Conservation (phyloP, 2,888 invertebrate species). For the Hyalella azteca region DNA sequence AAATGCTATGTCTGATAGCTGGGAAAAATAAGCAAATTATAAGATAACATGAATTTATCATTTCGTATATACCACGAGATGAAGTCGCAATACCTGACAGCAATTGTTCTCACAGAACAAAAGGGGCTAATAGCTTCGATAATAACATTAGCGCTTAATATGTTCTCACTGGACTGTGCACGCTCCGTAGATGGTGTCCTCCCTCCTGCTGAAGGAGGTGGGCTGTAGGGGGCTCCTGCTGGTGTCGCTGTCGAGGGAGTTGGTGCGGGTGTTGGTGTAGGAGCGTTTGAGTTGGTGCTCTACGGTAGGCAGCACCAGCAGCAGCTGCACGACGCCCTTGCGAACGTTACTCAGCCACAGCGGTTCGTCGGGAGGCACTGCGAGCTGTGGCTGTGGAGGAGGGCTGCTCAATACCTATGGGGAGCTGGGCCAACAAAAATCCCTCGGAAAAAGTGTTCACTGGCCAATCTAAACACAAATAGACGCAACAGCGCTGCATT, state of each 20-base stretch:
- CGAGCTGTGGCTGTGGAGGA: not conserved
- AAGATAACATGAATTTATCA: no score
- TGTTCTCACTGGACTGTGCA: not conserved
- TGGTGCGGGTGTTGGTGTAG: conserved; percentile 10
- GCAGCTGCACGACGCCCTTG: not conserved
- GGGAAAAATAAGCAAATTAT: no score
- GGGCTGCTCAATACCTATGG: no score
- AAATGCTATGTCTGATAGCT: no score
- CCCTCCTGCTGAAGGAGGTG: not conserved
- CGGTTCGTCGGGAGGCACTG: not conserved
- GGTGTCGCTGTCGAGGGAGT: not conserved
- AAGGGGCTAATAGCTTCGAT: not conserved
- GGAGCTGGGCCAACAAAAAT: no score
- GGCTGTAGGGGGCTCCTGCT: not conserved
- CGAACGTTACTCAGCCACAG: conserved; percentile 6
- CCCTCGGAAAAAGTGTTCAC: no score
- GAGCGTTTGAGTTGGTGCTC: conserved; percentile 16
- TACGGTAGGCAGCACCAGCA: not conserved
- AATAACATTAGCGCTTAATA: no score
- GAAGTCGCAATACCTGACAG: no score
- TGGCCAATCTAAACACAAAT: no score
- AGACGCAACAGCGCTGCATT: no score
- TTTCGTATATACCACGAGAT: no score
- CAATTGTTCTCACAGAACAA: not conserved
- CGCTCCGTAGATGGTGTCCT: conserved; percentile 4